Evolutionary conservation across 2,888 invertebrate genomes (phyloP).

Genomic region (Perizoma flavofasciatum): DNA sequence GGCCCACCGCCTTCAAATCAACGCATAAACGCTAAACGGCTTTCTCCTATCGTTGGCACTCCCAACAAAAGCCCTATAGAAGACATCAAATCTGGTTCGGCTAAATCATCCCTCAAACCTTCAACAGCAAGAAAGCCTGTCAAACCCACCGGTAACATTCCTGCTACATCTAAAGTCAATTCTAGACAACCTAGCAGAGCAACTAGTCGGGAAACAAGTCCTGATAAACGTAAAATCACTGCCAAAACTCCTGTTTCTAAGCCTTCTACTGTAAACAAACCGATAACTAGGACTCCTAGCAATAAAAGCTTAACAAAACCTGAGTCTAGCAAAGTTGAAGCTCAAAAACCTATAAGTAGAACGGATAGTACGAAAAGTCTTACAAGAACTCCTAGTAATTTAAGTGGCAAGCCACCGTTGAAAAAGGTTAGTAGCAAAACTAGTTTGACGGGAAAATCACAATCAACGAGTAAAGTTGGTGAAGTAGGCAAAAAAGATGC

Average conservation of each 20-base stretch:
- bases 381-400: slow-evolving; percentile 66
- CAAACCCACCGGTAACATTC: slow-evolving; percentile 67
- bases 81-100: slow-evolving; percentile 59
- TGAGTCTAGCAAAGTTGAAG: slow-evolving; percentile 57
- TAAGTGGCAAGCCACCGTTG: slow-evolving; percentile 68
- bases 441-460: slow-evolving; percentile 57
- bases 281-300: slow-evolving; percentile 61
- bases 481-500: slow-evolving; percentile 58
- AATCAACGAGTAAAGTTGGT: slow-evolving; percentile 63
- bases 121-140: slow-evolving; percentile 61
- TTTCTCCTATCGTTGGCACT: slow-evolving; percentile 79
- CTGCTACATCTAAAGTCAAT: slow-evolving; percentile 71
- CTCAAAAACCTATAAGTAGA: slow-evolving; percentile 68
- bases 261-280: slow-evolving; percentile 50
- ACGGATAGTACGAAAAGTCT: slow-evolving; percentile 75
- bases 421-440: slow-evolving; percentile 47
- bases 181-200: slow-evolving; percentile 74
- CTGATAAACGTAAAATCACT: slow-evolving; percentile 65
- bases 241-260: slow-evolving; percentile 50
- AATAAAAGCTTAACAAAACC: slow-evolving; percentile 63
- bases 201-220: slow-evolving; percentile 71
- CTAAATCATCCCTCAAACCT: slow-evolving; percentile 40
- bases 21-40: slow-evolving; percentile 71
- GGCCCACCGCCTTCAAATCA: slow-evolving; percentile 79
- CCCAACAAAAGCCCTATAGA: slow-evolving; percentile 78